These are phyloP conservation scores for Rallus crepitans DNA, from an alignment of 2,797 vertebrate genomes.

Conservation along the genomic window DNA sequence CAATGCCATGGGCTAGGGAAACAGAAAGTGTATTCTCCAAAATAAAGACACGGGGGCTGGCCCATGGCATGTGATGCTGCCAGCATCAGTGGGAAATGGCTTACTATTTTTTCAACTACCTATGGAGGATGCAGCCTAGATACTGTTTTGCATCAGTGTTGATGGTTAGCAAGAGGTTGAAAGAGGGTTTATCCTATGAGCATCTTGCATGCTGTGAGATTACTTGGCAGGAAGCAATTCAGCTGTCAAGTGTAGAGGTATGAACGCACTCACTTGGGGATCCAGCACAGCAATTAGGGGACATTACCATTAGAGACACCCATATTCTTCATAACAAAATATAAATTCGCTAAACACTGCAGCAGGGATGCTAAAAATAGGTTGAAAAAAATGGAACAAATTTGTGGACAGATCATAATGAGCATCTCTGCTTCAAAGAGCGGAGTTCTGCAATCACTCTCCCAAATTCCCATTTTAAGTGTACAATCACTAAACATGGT, in stretches of 20 bases:
- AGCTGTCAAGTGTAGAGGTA: not conserved
- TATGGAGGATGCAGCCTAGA: not conserved
- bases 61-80: accelerated
- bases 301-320: not conserved
- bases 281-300: not conserved
- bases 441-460: accelerated
- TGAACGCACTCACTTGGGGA: not conserved
- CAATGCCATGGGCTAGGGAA: not conserved
- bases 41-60: not conserved
- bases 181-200: not conserved
- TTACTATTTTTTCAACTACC: not conserved
- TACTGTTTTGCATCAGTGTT: not conserved
- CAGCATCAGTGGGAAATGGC: not conserved
- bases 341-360: not conserved
- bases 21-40: accelerated
- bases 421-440: not conserved
- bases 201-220: accelerated
- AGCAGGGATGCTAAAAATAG: not conserved
- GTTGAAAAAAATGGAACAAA: not conserved
- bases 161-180: not conserved
- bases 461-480: not conserved
- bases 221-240: not conserved
- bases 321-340: not conserved
- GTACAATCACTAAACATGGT: not conserved
- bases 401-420: not conserved